A percentile compares a stretch with the other conserved stretches of the same genome.
phyloP scores from a whole-genome alignment of 2,888 invertebrate genomes.

The Opisthograptis luteolata region DNA sequence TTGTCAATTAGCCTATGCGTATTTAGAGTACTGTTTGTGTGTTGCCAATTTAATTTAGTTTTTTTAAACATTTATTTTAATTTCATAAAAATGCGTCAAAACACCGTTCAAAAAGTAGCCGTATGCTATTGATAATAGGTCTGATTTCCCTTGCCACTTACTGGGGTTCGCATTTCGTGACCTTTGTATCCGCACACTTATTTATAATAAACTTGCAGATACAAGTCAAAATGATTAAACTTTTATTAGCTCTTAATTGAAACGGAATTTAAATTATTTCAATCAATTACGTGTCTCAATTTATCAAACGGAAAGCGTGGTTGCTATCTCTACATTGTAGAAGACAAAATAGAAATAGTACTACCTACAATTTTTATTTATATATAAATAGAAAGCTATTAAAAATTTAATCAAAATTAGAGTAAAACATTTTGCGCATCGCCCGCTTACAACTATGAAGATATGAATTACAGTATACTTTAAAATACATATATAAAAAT shows the following conservation, averaged over 20 bases:
- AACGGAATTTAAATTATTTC: neutral
- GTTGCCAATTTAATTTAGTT: constrained; percentile 80
- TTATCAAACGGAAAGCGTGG: neutral
- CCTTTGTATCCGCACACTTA: constrained; percentile 58
- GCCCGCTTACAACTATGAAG: constrained; percentile 78
- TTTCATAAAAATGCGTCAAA: constrained; percentile 81
- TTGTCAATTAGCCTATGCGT: constrained; percentile 84
- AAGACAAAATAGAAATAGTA: constrained; percentile 10
- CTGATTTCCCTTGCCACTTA: constrained; percentile 74
- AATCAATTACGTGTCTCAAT: too few relatives aligned
- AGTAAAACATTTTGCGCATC: constrained; percentile 53
- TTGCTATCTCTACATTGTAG: neutral
- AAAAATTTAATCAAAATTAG: constrained; percentile 36
- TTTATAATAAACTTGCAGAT: constrained; percentile 59
- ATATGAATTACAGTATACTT: constrained; percentile 81
- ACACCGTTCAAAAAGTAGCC: constrained; percentile 82
- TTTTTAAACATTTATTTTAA: constrained; percentile 55
- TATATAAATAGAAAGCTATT: constrained; percentile 33
- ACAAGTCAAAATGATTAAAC: constrained; percentile 44
- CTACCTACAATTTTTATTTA: neutral
- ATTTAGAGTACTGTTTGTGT: constrained; percentile 82
- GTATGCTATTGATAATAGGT: constrained; percentile 78
- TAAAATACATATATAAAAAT: constrained; percentile 84
- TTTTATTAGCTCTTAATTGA: constrained; percentile 43
- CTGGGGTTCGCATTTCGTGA: constrained; percentile 64